Evolutionary conservation across 2,888 invertebrate genomes (phyloP), one percentile per base, ranked within the genome.

Genomic region (Zygothrica quintamaculata): DNA sequence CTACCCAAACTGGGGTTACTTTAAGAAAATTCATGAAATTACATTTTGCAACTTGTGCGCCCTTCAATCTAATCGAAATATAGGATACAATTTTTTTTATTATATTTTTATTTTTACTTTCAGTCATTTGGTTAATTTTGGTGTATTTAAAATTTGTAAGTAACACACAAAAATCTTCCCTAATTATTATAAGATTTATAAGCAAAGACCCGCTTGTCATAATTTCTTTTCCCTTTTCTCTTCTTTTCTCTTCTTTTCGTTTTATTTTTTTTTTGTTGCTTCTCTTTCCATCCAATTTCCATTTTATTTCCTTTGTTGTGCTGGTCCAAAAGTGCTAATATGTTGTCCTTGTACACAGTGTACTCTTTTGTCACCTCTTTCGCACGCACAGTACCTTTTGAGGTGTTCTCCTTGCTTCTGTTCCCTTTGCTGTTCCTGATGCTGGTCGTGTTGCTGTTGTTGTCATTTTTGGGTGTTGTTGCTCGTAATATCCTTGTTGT

Each of bases 241-340:
- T 1, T 22, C 4, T 26, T 0, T 13, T 11, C 6, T 4, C n/a
- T 9, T 7, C n/a, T 31, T 16, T 15, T 33, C 37, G 9, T 36
- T n/a, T 40, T n/a, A 36, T 12, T 18, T 13, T 22, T 0, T 26
- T 48, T 51, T 25, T 57, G 56, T 55, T 65, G 31, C 44, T 68
- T 1, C 8, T 1, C 29, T 2, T 26, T 0, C 16, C 13, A 3
- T 4, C n/a, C 31, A 31, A 1, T 31, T 16, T 15, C 36, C 37
- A 8, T 36, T n/a, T 40, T n/a, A 36, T 12, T 18, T 13, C 31
- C 1, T 26, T 48, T 51, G 31, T 57, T 58, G 57, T 65, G 31
- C 44, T 68, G 74, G 64, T 29, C 34, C 82, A 81, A 69, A 80
- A 64, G 62, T 74, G 70, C 60, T 73, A 80, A 73, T 77, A 84